These are phyloP conservation scores for Entomobrya multifasciata DNA, from an alignment of 2,888 invertebrate species.

Conservation along the genomic window DNA sequence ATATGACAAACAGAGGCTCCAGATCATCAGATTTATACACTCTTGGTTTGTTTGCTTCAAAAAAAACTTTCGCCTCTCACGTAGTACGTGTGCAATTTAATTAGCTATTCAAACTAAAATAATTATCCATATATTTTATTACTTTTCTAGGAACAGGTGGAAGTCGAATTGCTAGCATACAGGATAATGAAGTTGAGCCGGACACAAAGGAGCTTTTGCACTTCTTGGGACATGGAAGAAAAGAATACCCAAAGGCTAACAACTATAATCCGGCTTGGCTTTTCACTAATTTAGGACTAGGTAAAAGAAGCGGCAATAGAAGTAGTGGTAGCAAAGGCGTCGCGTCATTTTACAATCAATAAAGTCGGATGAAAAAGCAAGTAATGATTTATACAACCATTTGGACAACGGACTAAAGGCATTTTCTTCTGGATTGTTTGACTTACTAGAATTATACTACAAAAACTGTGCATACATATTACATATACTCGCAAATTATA, in stretches of 20 bases:
- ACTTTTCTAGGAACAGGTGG: background rate
- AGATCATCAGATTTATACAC: constrained; percentile 31
- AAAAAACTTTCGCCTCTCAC: too few species aligned
- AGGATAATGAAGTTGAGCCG: constrained; percentile 1
- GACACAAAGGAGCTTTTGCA: constrained; percentile 54
- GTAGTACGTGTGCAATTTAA: too few species aligned
- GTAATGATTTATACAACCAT: too few species aligned
- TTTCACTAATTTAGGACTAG: constrained; percentile 76
- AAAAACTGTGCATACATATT: too few species aligned
- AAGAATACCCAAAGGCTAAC: constrained; percentile 69
- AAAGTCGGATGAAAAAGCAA: background rate
- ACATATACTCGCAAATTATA: too few species aligned
- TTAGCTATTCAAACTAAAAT: background rate
- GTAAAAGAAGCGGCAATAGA: constrained; percentile 54
- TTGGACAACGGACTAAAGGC: too few species aligned
- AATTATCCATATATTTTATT: background rate
- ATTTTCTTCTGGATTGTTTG: too few species aligned
- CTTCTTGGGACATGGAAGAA: constrained; percentile 56
- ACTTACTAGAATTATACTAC: too few species aligned
- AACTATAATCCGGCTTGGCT: constrained; percentile 77
- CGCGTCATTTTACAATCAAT: background rate
- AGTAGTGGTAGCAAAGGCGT: background rate
- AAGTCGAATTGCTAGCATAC: background rate
- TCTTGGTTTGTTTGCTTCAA: background rate
- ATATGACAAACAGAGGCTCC: constrained; percentile 29